Percentiles rank a stretch among this genome's conserved stretches.
These are phyloP conservation scores for Tinea semifulvella DNA, from an alignment of 2,888 invertebrate species.

Conservation along the genomic window DNA sequence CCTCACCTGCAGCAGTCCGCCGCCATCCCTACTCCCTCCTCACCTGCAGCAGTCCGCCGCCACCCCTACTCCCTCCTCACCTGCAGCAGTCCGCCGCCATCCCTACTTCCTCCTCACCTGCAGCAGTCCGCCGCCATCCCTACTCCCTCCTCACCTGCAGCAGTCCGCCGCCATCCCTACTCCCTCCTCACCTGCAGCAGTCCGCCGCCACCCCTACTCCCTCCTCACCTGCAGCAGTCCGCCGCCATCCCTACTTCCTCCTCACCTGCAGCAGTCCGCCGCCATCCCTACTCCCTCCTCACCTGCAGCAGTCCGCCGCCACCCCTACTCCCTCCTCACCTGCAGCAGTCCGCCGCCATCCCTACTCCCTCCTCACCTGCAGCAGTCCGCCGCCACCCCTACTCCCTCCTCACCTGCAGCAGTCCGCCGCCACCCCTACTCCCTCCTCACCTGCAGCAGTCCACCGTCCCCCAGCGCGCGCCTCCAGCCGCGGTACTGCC, in stretches of 20 bases:
- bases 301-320: slow-evolving; percentile 94
- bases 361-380: slow-evolving; percentile 63
- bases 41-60: slow-evolving; percentile 93
- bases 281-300: background rate
- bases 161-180: slow-evolving; percentile 99
- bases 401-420: slow-evolving; percentile 97
- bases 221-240: slow-evolving; percentile 79
- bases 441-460: slow-evolving; percentile 98
- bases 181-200: slow-evolving; percentile 95
- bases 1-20: slow-evolving; percentile 90
- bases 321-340: slow-evolving; percentile 99
- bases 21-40: no score
- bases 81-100: slow-evolving; percentile 75
- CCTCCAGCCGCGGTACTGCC: slow-evolving; percentile 90
- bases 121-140: slow-evolving; percentile 82
- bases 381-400: slow-evolving; percentile 98
- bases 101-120: slow-evolving; percentile 64
- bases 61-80: slow-evolving; percentile 99
- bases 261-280: slow-evolving; percentile 84
- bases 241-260: slow-evolving; percentile 89
- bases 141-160: no score
- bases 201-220: no score
- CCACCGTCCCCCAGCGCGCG: slow-evolving; percentile 94
- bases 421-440: slow-evolving; percentile 85
- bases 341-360: slow-evolving; percentile 77